Base-by-base conservation (phyloP, 2,888 invertebrate genomes). In the Drosophila anceps region DNA sequence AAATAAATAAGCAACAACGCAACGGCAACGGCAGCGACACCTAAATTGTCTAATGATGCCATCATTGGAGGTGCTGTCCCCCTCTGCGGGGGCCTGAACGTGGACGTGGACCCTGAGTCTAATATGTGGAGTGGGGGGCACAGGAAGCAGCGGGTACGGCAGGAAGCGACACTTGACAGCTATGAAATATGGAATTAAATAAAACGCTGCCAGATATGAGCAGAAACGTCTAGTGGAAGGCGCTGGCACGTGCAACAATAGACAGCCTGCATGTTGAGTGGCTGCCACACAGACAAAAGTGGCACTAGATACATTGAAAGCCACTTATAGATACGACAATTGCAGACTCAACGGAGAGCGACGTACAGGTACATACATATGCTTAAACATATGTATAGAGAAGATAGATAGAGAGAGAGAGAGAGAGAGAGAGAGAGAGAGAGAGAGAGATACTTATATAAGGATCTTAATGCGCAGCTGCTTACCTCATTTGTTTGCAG, bases 41-140 rank as follows among this genome's bases (percentile, higher is more conserved):
- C 86, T 90, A 87, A 87, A 87, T 90, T 88, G 86, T 88, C 88
- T 87, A 87, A 87, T 87, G 86, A 87, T 87, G 86, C 88, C 88
- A 83, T 88, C 90, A 88, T 81, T 79, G 72, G 66, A 76, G 79
- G 68, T 62, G 69, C 54, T 29, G 41, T 35, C 13, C 44, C 43
- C 67, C 15, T 24, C 15, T 35, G 15, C 20, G 24, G 24, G 37
- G 33, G 7, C 33, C 7, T 33, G 37, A 7, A 12, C 3, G 46
- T 50, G 37, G 44, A 31, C n/a, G 31, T 39, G 41, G 51, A 18
- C 35, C 31, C n/a, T 20, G 76, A 60, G 75, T 64, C 79, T 85
- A 84, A 82, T 90, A 24, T 24, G 24, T 37, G 37, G n/a, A 37
- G 2, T 24, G 0, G 39, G 54, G 54, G 59, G 53, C 64, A 71